These are phyloP conservation scores for Tiliacea citrago DNA, from an alignment of 2,888 invertebrate species.

Conservation along the genomic window DNA sequence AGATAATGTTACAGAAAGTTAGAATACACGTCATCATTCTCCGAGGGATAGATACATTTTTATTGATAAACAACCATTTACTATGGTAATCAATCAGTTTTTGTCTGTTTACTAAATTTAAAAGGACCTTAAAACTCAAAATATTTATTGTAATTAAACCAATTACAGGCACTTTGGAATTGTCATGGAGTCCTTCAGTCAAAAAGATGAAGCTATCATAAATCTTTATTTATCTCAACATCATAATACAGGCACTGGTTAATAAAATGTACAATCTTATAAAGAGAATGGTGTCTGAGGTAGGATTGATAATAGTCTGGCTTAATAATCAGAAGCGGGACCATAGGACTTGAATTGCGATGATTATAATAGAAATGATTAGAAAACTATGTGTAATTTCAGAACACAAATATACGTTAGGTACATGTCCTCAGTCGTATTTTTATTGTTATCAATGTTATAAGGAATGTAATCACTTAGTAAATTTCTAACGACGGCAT, in stretches of 20 bases:
- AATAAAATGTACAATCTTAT: no score
- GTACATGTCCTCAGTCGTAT: background rate
- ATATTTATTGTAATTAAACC: no score
- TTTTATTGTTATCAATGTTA: background rate
- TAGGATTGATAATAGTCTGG: background rate
- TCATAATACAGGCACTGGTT: no score
- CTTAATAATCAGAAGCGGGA: background rate
- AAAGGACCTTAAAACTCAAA: background rate
- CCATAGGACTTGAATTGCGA: no score
- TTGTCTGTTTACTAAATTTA: background rate
- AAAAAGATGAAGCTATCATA: no score
- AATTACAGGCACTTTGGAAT: no score
- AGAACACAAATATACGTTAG: background rate
- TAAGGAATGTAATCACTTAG: background rate
- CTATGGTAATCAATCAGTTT: background rate
- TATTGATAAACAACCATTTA: background rate
- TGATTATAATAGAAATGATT: no score
- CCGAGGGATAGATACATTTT: background rate
- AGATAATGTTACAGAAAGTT: background rate
- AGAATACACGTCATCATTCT: background rate
- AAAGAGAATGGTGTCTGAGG: no score
- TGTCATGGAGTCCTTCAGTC: no score
- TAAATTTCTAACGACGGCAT: background rate
- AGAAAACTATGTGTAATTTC: background rate
- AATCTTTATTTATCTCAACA: no score